phyloP scores from a whole-genome alignment of 2,888 invertebrate genomes.

The Ormyrus nitidulus region DNA sequence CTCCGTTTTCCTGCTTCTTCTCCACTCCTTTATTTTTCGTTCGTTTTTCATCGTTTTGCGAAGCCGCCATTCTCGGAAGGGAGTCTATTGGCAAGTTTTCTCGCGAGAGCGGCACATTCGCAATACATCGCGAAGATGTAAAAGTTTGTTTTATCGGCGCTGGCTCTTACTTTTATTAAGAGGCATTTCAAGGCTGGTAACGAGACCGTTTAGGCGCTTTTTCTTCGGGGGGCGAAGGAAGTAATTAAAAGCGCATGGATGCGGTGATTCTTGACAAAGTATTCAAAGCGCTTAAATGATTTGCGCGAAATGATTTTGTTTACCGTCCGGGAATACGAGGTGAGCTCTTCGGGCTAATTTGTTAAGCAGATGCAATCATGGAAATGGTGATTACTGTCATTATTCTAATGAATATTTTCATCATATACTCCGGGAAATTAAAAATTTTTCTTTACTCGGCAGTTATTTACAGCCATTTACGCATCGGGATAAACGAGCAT shows the following conservation, averaged over 20 bases:
- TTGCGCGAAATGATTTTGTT: slow-evolving; percentile 21
- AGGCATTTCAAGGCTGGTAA: slow-evolving; percentile 31
- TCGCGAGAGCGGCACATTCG: no score
- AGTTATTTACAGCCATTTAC: no score
- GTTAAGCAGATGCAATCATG: slow-evolving; percentile 4
- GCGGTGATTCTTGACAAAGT: background rate
- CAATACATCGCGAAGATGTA: slow-evolving; percentile 13
- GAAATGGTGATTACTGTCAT: slow-evolving; percentile 10
- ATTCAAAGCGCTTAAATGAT: background rate
- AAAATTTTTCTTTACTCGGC: no score
- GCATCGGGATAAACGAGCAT: no score
- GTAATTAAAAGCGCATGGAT: slow-evolving; percentile 1
- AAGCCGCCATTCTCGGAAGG: slow-evolving; percentile 39
- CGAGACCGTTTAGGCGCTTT: slow-evolving; percentile 28
- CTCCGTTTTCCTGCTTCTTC: slow-evolving; percentile 5
- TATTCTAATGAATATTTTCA: slow-evolving; percentile 1
- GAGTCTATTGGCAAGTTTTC: no score
- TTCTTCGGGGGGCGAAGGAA: slow-evolving; percentile 13
- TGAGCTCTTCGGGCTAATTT: background rate
- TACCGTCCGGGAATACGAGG: background rate
- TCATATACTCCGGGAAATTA: no score
- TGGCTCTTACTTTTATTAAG: slow-evolving; percentile 48
- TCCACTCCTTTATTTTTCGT: slow-evolving; percentile 10
- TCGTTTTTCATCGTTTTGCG: slow-evolving; percentile 40
- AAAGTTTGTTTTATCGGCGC: slow-evolving; percentile 19